Evolutionary conservation across 2,113 vertebrate genomes (phyloP), one percentile per base, ranked within the genome.

Genomic region (Camelus dromedarius): DNA sequence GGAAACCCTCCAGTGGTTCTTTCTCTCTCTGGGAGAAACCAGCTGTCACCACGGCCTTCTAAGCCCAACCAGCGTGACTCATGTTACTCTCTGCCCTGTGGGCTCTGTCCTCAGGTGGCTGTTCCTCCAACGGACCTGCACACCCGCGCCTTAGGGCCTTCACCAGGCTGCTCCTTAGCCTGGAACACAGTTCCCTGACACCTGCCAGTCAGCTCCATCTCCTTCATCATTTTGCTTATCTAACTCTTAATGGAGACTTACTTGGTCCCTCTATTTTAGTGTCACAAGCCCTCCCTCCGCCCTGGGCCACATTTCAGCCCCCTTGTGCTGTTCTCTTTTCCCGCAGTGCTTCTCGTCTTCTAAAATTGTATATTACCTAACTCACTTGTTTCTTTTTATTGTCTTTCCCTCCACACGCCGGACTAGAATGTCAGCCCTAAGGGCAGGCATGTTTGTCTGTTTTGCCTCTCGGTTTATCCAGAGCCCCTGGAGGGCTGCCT

Each of bases 251-350:
- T 3, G 16, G 88, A 90, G 54, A 35, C 52, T 28, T 82, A 8
- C 50, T 69, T n/a, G 32, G 20, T 35, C 77, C 6, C 16, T 14
- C 3, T 13, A 1, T 26, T n/a, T 80, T n/a, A 60, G 28, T 5
- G 8, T 54, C 38, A 16, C 11, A 62, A 0, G 5, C 1, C 2
- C 67, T 66, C 18, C 5, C n/a, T 19, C 38, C 6, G 13, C 35
- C 60, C 20, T 58, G 48, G 12, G 12, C 52, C 67, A 19, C 24
- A 5, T 22, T 69, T 26, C 35, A 0, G 16, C 35, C 52, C n/a
- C 52, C 26, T 48, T 16, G 3, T 1, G 3, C 79, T 19, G 54
- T 32, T 35, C 28, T 84, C 52, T 38, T n/a, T 38, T 38, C 32
- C 42, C 18, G 3, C 28, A 8, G 91, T 1, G 8, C 26, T 66